These are phyloP conservation scores for Simalia tracyae DNA, from an alignment of 2,797 vertebrate genomes.

Conservation along the genomic window DNA sequence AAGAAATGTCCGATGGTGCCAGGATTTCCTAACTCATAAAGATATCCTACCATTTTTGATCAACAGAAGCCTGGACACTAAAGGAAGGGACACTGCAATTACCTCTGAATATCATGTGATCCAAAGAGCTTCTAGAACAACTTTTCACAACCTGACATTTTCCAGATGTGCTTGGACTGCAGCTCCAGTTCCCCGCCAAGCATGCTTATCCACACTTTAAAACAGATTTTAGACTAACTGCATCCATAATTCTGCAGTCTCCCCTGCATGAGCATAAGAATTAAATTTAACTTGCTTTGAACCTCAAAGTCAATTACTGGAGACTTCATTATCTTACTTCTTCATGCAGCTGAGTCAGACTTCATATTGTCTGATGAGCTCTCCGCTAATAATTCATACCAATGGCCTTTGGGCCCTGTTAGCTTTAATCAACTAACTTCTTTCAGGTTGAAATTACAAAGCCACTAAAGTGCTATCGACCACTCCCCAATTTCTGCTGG, in stretches of 20 bases:
- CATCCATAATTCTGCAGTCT: background rate
- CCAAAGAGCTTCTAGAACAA: background rate
- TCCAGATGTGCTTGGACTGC: background rate
- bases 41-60: background rate
- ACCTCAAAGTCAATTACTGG: background rate
- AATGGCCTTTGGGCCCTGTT: background rate
- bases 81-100: background rate
- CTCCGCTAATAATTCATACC: background rate
- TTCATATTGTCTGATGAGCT: background rate
- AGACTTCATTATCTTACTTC: background rate
- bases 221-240: background rate
- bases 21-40: background rate
- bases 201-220: background rate
- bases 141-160: background rate
- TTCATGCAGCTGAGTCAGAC: background rate
- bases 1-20: background rate
- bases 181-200: background rate
- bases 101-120: background rate
- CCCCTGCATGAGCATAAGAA: background rate
- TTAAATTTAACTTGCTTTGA: background rate
- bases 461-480: background rate
- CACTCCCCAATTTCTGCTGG: background rate
- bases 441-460: background rate
- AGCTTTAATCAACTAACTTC: constrained; percentile 16
- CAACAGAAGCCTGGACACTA: background rate